Conservation (phyloP, 2,113 vertebrate genomes). For the Cyprinus carpio region DNA sequence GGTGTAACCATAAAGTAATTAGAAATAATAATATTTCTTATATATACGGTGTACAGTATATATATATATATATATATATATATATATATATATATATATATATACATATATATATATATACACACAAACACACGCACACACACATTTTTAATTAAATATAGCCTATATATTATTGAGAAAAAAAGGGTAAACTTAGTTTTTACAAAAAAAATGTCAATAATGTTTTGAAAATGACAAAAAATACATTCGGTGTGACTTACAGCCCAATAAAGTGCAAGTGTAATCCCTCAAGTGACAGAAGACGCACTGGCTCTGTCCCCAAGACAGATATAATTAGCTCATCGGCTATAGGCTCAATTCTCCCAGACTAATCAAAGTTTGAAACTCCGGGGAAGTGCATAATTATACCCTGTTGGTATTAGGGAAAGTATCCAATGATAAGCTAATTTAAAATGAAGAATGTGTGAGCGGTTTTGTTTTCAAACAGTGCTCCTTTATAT, state of each 20-base stretch:
- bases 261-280: slow-evolving; percentile 14
- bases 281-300: slow-evolving; percentile 20
- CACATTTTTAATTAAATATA: too few species aligned
- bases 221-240: too few species aligned
- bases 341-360: slow-evolving; percentile 20
- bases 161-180: too few species aligned
- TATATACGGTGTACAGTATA: too few species aligned
- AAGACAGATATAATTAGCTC: slow-evolving; percentile 20
- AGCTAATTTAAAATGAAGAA: slow-evolving; percentile 53
- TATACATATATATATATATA: too few species aligned
- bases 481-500: slow-evolving; percentile 37
- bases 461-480: slow-evolving; percentile 29
- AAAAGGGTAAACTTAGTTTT: too few species aligned
- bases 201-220: too few species aligned
- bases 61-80: too few species aligned
- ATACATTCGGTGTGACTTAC: neutral
- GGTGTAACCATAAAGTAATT: too few species aligned
- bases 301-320: neutral
- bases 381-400: slow-evolving; percentile 35
- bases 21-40: too few species aligned
- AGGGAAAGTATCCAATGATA: slow-evolving; percentile 45
- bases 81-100: too few species aligned
- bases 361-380: slow-evolving; percentile 42
- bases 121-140: too few species aligned
- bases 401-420: slow-evolving; percentile 49